These are phyloP conservation scores for Carassius gibelio DNA, from an alignment of 2,113 vertebrate species.

Conservation along the genomic window DNA sequence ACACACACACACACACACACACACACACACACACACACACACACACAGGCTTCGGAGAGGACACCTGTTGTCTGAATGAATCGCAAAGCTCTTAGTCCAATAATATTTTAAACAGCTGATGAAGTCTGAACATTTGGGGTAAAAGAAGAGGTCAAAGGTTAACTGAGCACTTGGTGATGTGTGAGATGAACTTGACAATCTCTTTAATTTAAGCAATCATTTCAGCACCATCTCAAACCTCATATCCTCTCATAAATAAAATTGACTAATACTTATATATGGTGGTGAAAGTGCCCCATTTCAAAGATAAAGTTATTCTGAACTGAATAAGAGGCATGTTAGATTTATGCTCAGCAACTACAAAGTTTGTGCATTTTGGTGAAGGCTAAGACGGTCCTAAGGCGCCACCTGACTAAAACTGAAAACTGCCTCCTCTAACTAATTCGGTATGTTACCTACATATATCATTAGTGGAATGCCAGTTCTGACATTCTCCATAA, in stretches of 20 bases:
- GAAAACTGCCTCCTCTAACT: not conserved
- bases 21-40: not conserved
- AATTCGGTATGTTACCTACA: not conserved
- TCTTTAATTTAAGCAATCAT: not conserved
- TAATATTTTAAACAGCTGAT: slow-evolving; percentile 41
- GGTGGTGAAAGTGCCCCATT: not conserved
- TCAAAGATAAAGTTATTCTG: not conserved
- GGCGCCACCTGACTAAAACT: too few species aligned
- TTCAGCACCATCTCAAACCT: not conserved
- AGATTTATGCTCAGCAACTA: not conserved
- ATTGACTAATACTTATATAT: not conserved
- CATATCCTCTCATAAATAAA: not conserved
- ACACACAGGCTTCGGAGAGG: not conserved
- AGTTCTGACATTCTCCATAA: slow-evolving; percentile 19
- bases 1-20: not conserved
- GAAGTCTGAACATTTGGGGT: not conserved
- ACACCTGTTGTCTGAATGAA: slow-evolving; percentile 55
- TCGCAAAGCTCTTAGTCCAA: slow-evolving; percentile 18
- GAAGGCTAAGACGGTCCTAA: not conserved
- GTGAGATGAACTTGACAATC: not conserved
- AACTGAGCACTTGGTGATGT: not conserved
- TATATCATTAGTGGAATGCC: not conserved
- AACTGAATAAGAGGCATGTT: not conserved
- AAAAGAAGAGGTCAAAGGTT: slow-evolving; percentile 47
- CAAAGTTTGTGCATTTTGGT: not conserved